Percentiles rank a stretch among this genome's conserved stretches.
These are phyloP conservation scores for Ctenopoma multispine DNA, from an alignment of 2,797 vertebrate genomes.

Conservation along the genomic window DNA sequence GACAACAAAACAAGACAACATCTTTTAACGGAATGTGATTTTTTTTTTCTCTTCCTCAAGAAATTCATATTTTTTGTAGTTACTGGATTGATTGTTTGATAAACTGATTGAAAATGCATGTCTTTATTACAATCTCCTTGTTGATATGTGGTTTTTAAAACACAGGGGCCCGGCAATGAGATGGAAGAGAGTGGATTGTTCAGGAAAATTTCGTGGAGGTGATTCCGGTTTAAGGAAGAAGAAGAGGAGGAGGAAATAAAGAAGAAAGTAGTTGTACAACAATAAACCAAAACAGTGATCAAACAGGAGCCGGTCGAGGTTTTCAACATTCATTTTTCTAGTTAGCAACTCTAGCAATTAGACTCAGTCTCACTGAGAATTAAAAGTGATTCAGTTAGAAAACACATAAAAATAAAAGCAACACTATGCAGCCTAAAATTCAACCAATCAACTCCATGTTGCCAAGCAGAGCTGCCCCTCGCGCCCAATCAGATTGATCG, in stretches of 20 bases:
- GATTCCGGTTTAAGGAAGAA: conserved; percentile 67
- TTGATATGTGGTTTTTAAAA: conserved; percentile 86
- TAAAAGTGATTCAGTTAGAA: conserved; percentile 77
- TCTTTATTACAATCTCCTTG: conserved; percentile 93
- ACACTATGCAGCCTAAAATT: conserved; percentile 59
- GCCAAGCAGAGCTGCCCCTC: conserved; percentile 79
- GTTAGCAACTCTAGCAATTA: conserved; percentile 87
- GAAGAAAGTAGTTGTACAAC: conserved; percentile 30
- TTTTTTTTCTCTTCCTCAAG: conserved; percentile 77
- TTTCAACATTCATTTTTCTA: conserved; percentile 86
- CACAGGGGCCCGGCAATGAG: conserved; percentile 84
- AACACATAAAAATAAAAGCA: conserved; percentile 67
- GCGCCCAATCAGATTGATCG: conserved; percentile 81
- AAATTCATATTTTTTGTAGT: conserved; percentile 81
- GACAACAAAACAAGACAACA: conserved; percentile 47
- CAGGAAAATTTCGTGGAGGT: conserved; percentile 67
- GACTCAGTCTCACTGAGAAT: conserved; percentile 94
- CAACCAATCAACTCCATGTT: conserved; percentile 79
- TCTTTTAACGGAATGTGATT: conserved; percentile 86
- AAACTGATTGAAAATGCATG: conserved; percentile 96
- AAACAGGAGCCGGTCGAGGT: conserved; percentile 76
- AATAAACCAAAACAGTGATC: conserved; percentile 46
- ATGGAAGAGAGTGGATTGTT: conserved; percentile 80
- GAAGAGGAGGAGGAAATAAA: conserved; percentile 40
- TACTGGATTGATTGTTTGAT: conserved; percentile 82